Conservation (phyloP, 1,140 invertebrate species). For the Anthonomus grandis region DNA sequence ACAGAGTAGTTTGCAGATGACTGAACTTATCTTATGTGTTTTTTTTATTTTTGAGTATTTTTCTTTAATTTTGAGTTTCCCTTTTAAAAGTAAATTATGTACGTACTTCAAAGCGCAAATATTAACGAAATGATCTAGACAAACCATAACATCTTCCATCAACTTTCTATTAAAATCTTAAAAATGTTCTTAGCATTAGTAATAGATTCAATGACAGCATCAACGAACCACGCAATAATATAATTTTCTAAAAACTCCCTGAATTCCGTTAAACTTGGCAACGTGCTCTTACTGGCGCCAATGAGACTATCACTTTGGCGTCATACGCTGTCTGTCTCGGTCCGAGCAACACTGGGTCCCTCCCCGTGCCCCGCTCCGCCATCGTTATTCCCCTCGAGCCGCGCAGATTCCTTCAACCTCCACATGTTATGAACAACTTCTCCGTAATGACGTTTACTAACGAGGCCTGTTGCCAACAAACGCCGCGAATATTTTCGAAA, state of each 20-base stretch:
- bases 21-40: too few relatives aligned
- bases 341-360: constrained; percentile 35
- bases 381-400: constrained; percentile 26
- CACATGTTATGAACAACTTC: constrained; percentile 30
- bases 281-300: constrained; percentile 40
- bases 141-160: too few relatives aligned
- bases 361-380: constrained; percentile 32
- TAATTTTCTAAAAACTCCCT: neutral
- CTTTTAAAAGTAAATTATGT: too few relatives aligned
- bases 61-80: too few relatives aligned
- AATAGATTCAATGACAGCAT: too few relatives aligned
- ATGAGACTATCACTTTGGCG: constrained; percentile 48
- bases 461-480: constrained; percentile 13
- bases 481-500: neutral
- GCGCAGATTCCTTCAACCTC: constrained; percentile 28
- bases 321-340: constrained; percentile 48
- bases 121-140: too few relatives aligned
- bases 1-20: too few relatives aligned
- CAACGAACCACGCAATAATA: too few relatives aligned
- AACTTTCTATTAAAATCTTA: too few relatives aligned
- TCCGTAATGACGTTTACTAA: constrained; percentile 26
- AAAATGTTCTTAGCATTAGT: too few relatives aligned
- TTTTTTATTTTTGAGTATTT: too few relatives aligned
- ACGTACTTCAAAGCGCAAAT: too few relatives aligned
- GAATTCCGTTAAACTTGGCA: neutral